Percentiles rank a stretch among this genome's conserved stretches.
Evolutionary conservation across 2,113 vertebrate species (phyloP).

Genomic region (Ictidomys tridecemlineatus): DNA sequence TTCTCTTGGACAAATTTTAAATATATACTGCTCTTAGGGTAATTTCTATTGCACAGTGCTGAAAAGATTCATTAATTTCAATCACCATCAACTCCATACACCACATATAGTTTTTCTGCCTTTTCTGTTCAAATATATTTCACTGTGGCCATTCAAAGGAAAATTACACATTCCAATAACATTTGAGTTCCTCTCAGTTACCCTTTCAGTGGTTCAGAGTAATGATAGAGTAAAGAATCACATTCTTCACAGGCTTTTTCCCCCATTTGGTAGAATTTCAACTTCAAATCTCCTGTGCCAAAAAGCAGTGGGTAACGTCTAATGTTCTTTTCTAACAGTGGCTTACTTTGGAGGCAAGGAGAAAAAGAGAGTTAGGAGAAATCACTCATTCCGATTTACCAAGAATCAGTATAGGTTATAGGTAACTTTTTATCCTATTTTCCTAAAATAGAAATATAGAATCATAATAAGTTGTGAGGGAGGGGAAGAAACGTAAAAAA

Average conservation of each 20-base stretch:
- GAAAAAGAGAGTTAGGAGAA: slow-evolving; percentile 53
- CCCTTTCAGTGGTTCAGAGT: slow-evolving; percentile 76
- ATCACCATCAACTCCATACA: slow-evolving; percentile 57
- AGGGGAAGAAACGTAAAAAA: not conserved
- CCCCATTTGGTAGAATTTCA: slow-evolving; percentile 80
- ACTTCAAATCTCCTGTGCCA: slow-evolving; percentile 70
- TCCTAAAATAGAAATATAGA: slow-evolving; percentile 62
- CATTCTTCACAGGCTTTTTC: slow-evolving; percentile 67
- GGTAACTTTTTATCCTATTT: slow-evolving; percentile 51
- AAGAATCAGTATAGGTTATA: slow-evolving; percentile 56
- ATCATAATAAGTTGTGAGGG: not conserved
- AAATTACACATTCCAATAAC: slow-evolving; percentile 78
- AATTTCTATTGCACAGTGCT: slow-evolving; percentile 59
- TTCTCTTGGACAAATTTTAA: slow-evolving; percentile 60
- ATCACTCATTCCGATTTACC: slow-evolving; percentile 39
- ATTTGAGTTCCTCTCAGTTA: slow-evolving; percentile 78
- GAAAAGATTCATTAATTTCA: slow-evolving; percentile 77
- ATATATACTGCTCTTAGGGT: slow-evolving; percentile 10
- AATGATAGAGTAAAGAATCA: slow-evolving; percentile 76
- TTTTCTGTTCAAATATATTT: slow-evolving; percentile 68
- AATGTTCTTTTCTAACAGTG: slow-evolving; percentile 62
- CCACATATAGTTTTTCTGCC: slow-evolving; percentile 66
- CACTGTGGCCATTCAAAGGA: slow-evolving; percentile 72
- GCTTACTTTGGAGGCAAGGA: slow-evolving; percentile 55
- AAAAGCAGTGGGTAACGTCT: slow-evolving; percentile 77